These are phyloP conservation scores for Oncorhynchus mykiss DNA, from an alignment of 2,113 vertebrate species.

Conservation along the genomic window DNA sequence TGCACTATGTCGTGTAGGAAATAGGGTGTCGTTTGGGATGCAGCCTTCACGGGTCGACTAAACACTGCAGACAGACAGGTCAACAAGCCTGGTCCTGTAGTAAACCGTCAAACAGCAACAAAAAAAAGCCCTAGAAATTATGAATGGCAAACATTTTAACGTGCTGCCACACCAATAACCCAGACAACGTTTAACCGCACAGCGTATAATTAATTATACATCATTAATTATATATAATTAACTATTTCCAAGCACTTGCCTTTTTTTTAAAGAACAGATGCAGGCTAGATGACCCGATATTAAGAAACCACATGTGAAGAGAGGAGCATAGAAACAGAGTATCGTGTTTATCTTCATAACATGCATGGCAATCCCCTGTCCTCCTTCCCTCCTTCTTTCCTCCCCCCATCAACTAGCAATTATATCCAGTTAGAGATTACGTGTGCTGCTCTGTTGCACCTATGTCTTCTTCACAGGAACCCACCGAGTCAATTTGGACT, in stretches of 20 bases:
- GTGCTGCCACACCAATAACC: slow-evolving; percentile 68
- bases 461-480: slow-evolving; percentile 68
- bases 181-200: slow-evolving; percentile 76
- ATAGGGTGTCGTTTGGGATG: neutral
- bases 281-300: slow-evolving; percentile 75
- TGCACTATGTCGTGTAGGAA: too few species aligned
- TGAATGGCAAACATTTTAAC: slow-evolving; percentile 69
- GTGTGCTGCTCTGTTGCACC: slow-evolving; percentile 63
- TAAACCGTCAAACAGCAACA: slow-evolving; percentile 63
- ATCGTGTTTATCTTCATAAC: slow-evolving; percentile 77
- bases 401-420: slow-evolving; percentile 59
- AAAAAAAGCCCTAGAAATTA: slow-evolving; percentile 61
- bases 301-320: slow-evolving; percentile 77
- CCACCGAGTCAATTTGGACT: slow-evolving; percentile 68
- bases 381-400: slow-evolving; percentile 31
- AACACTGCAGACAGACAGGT: slow-evolving; percentile 38
- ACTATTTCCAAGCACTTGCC: slow-evolving; percentile 73
- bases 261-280: slow-evolving; percentile 74
- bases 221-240: slow-evolving; percentile 29
- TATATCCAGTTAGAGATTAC: slow-evolving; percentile 77
- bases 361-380: slow-evolving; percentile 70
- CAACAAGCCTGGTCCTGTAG: slow-evolving; percentile 73
- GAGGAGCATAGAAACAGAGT: slow-evolving; percentile 43
- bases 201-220: slow-evolving; percentile 76
- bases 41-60: slow-evolving; percentile 29